phyloP scores from a whole-genome alignment of 2,113 vertebrate species.

The Scalopus aquaticus region DNA sequence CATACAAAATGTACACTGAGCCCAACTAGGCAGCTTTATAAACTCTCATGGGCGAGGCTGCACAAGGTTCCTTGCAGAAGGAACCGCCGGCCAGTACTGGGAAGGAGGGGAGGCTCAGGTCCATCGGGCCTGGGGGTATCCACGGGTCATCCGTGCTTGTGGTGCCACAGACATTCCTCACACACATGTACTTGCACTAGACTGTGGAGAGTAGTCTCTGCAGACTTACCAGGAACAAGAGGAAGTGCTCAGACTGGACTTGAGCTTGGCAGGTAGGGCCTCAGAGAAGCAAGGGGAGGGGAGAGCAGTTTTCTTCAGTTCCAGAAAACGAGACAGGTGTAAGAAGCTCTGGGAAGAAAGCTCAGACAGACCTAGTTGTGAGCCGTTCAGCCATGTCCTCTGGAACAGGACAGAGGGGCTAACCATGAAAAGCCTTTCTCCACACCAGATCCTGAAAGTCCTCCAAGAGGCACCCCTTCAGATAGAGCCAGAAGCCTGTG shows the following conservation, averaged over 20 bases:
- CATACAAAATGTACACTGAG: not conserved
- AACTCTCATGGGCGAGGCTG: not conserved
- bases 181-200: not conserved
- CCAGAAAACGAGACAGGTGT: not conserved
- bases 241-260: not conserved
- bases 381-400: not conserved
- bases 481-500: not conserved
- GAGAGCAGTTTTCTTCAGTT: not conserved
- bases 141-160: rapidly evolving
- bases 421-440: not conserved
- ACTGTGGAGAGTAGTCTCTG: not conserved
- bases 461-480: not conserved
- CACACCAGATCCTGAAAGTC: not conserved
- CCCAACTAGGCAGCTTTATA: not conserved
- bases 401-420: not conserved
- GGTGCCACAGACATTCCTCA: not conserved
- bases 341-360: not conserved
- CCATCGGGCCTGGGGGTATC: too few relatives aligned
- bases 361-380: not conserved
- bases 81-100: not conserved
- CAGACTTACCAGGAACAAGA: not conserved
- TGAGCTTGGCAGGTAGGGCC: not conserved
- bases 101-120: not conserved
- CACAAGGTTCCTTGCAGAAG: not conserved
- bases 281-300: not conserved